Percentiles rank a stretch among this genome's conserved stretches.
These are phyloP conservation scores for Celastrina argiolus DNA, from an alignment of 2,888 invertebrate genomes.

Conservation along the genomic window DNA sequence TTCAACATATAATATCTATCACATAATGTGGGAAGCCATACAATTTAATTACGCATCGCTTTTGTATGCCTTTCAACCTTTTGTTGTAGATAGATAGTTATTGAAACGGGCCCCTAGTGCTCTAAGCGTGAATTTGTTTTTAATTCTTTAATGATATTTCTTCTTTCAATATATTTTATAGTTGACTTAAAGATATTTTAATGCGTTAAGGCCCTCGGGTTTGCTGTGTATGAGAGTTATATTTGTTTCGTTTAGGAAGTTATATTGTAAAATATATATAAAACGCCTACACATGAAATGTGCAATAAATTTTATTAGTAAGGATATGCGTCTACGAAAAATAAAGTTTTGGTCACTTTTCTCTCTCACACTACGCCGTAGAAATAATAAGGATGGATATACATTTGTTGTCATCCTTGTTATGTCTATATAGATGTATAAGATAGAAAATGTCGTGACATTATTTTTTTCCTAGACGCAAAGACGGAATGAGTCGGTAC, in stretches of 20 bases:
- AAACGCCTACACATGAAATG: not conserved
- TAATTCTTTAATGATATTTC: not conserved
- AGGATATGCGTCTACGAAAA: not conserved
- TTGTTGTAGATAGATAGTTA: too few species aligned
- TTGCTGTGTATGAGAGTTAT: not conserved
- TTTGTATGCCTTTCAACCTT: too few species aligned
- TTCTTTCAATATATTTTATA: not conserved
- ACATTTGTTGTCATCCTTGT: not conserved
- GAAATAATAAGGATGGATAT: not conserved
- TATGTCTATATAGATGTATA: too few species aligned
- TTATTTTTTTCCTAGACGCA: not conserved
- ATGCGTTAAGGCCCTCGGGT: not conserved
- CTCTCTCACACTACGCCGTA: not conserved
- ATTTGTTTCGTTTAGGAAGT: not conserved
- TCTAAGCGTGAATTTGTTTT: too few species aligned
- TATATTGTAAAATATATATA: not conserved
- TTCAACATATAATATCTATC: too few species aligned
- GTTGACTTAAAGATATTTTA: not conserved
- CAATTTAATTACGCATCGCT: too few species aligned
- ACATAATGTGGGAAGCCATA: too few species aligned
- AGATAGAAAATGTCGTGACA: not conserved
- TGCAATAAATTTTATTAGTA: slow-evolving; percentile 6
- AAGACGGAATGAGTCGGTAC: not conserved
- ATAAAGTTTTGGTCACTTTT: not conserved
- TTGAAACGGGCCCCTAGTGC: too few species aligned